Percentiles rank a stretch among this genome's conserved stretches.
These are phyloP conservation scores for Lochmaea capreae DNA, from an alignment of 2,888 invertebrate genomes.

Conservation along the genomic window DNA sequence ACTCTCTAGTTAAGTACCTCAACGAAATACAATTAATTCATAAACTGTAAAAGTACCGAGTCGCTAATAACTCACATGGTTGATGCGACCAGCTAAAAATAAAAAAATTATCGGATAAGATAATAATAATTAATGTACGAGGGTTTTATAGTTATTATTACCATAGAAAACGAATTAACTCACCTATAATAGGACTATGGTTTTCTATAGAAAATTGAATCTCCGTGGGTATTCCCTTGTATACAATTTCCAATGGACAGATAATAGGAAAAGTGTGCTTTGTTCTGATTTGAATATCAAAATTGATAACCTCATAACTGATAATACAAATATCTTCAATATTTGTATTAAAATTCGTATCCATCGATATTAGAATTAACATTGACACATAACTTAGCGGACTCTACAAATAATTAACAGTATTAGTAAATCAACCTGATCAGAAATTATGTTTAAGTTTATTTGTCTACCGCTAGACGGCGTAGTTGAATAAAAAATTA, in stretches of 20 bases:
- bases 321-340: conserved; percentile 53
- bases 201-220: conserved; percentile 59
- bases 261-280: conserved; percentile 53
- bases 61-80: too few species aligned
- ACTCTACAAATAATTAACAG: conserved; percentile 33
- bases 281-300: conserved; percentile 54
- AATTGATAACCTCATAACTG: conserved; percentile 55
- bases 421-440: neutral
- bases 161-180: neutral
- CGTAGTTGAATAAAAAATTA: too few species aligned
- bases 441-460: too few species aligned
- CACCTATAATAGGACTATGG: conserved; percentile 49
- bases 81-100: too few species aligned
- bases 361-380: conserved; percentile 49
- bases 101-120: too few species aligned
- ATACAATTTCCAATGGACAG: conserved; percentile 56
- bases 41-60: too few species aligned
- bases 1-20: too few species aligned
- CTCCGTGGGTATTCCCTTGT: conserved; percentile 54
- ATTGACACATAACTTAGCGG: conserved; percentile 50
- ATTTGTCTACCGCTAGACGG: too few species aligned
- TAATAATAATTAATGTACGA: neutral
- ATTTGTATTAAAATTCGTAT: conserved; percentile 24
- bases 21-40: too few species aligned
- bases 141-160: neutral